Evolutionary conservation across 2,797 vertebrate genomes (phyloP), one percentile per base, ranked within the genome.

Genomic region (Ciconia nigra): DNA sequence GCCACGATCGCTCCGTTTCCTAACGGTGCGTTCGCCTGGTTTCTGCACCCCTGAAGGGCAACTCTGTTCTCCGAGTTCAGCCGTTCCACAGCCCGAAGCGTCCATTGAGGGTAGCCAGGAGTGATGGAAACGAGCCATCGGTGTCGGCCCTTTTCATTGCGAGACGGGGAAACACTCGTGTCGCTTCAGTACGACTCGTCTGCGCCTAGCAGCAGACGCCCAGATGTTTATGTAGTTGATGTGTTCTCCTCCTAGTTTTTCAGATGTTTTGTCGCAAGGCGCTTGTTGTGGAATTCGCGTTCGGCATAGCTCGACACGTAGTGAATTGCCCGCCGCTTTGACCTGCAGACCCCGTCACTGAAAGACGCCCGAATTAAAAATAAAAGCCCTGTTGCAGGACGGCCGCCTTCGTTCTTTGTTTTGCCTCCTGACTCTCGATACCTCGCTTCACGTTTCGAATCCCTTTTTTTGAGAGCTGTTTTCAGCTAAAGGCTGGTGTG

Each of bases 11-110:
- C 61, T 28, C 41, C 3, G 13, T 24, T 11, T 6, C 22, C 2
- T 6, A 5, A 0, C 5, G 33, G 11, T 2, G 31, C 10, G 25
- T 9, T 14, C 13, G 6, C 4, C 21, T 3, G 19, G 1, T 4
- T 19, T 5, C 2, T 46, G 57, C 2, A 25, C 29, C 3, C 15
- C 29, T 2, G 10, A 6, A 4, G 83, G 72, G 62, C 1, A 24
- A 1, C 46, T 9, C 15, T 22, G 81, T 57, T 41, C 62, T 87
- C 57, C 51, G 15, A 5, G 20, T 31, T 22, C 49, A 29, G 39
- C 70, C 41, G 79, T 66, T 61, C 63, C 7, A 7, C 29, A 10
- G 92, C 86, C 87, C 77, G 37, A 71, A 77, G 86, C 55, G 35
- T 33, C 26, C 83, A 1, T 70, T 39, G 83, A 83, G 86, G 63